Evolutionary conservation across 2,113 vertebrate genomes (phyloP).

Genomic region (Halichoeres trimaculatus): DNA sequence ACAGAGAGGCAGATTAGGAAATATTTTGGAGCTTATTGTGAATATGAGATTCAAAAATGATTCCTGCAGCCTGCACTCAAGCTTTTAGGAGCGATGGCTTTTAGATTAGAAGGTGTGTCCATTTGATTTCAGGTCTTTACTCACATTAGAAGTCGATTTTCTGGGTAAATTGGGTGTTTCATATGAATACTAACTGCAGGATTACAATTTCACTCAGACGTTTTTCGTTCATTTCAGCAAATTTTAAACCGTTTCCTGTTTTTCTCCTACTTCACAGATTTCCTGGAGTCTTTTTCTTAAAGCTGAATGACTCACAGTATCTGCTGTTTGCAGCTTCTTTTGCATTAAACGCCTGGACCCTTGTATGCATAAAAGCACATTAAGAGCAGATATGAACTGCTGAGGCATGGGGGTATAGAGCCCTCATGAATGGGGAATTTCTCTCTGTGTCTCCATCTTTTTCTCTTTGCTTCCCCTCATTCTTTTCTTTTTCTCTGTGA

Average conservation of each 20-base stretch:
- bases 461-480: slow-evolving; percentile 19
- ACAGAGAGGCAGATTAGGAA: neutral
- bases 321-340: neutral
- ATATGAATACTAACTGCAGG: neutral
- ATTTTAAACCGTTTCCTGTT: neutral
- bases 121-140: neutral
- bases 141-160: neutral
- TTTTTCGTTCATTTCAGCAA: neutral
- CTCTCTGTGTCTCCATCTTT: neutral
- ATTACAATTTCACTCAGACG: neutral
- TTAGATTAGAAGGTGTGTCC: neutral
- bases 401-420: slow-evolving; percentile 3
- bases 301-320: slow-evolving; percentile 4
- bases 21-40: neutral
- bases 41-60: neutral
- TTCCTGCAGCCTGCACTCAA: neutral
- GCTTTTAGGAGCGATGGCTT: neutral
- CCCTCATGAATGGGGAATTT: slow-evolving; percentile 37
- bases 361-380: slow-evolving; percentile 42
- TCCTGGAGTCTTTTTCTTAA: neutral
- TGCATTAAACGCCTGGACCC: slow-evolving; percentile 29
- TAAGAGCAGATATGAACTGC: slow-evolving; percentile 22
- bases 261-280: neutral
- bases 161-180: neutral
- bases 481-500: slow-evolving; percentile 24